Conservation (phyloP, 2,888 invertebrate genomes). For the Catocala sponsa region DNA sequence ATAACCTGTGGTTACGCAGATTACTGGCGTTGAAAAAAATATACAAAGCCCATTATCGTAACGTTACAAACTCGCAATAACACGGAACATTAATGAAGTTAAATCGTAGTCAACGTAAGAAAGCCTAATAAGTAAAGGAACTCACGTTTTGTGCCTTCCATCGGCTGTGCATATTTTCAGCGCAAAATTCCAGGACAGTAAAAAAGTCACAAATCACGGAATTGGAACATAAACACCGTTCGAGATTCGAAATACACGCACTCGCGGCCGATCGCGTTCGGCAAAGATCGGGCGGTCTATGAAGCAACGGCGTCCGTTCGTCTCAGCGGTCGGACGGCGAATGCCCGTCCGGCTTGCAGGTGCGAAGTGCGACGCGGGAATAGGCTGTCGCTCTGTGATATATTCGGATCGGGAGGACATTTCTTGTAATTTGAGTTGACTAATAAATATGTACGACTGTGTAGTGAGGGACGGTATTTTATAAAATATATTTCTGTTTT, state of each 20-base stretch:
- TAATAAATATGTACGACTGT: slow-evolving; percentile 13
- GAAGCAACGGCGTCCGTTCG: slow-evolving; percentile 55
- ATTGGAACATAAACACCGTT: slow-evolving; percentile 71
- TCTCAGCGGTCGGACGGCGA: slow-evolving; percentile 67
- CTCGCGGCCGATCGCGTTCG: slow-evolving; percentile 60
- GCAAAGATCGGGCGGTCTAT: slow-evolving; percentile 18
- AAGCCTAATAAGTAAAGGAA: slow-evolving; percentile 62
- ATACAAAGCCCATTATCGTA: slow-evolving; percentile 50
- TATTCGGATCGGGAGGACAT: slow-evolving; percentile 28
- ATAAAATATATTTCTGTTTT: slow-evolving; percentile 1
- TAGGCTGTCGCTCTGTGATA: slow-evolving; percentile 45
- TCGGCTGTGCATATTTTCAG: slow-evolving; percentile 50
- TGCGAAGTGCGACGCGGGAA: slow-evolving; percentile 47
- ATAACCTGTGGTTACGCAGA: not conserved
- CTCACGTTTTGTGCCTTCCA: slow-evolving; percentile 75
- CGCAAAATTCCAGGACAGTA: slow-evolving; percentile 62
- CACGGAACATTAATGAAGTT: slow-evolving; percentile 57
- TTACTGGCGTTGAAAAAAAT: slow-evolving; percentile 27
- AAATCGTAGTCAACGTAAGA: slow-evolving; percentile 50
- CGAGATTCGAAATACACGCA: slow-evolving; percentile 58
- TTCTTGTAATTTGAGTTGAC: slow-evolving; percentile 19
- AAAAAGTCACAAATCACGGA: slow-evolving; percentile 74
- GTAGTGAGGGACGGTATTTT: not conserved
- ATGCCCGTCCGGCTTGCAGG: slow-evolving; percentile 62
- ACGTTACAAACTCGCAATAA: slow-evolving; percentile 56